These are phyloP conservation scores for Yasuhikotakia modesta DNA, from an alignment of 2,797 vertebrate genomes.

Conservation along the genomic window DNA sequence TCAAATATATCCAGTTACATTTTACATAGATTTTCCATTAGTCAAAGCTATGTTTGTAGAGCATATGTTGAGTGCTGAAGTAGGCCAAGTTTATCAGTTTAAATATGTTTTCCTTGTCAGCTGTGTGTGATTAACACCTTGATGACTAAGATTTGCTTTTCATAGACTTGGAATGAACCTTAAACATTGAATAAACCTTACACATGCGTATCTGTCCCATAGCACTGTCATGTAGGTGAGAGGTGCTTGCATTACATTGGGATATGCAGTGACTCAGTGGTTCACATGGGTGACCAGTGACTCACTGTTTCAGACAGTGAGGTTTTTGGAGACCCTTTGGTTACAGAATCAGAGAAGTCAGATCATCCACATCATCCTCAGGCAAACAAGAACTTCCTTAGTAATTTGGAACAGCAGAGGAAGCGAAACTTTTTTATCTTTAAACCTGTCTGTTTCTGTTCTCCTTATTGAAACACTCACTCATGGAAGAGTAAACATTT, in stretches of 20 bases:
- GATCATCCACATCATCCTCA: background rate
- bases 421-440: slow-evolving; percentile 13
- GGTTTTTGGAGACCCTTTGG: background rate
- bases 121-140: background rate
- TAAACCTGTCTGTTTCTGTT: background rate
- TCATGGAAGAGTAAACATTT: background rate
- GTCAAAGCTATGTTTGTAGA: background rate
- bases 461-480: background rate
- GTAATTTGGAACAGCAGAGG: background rate
- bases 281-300: background rate
- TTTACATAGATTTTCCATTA: background rate
- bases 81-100: background rate
- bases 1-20: background rate
- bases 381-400: background rate
- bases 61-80: background rate
- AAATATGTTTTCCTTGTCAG: slow-evolving; percentile 17
- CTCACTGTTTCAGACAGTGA: background rate
- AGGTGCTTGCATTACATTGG: slow-evolving; percentile 7
- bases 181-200: background rate
- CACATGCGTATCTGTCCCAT: background rate
- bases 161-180: background rate
- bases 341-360: background rate
- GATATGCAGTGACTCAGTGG: slow-evolving; percentile 1
- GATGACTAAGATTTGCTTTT: slow-evolving; percentile 8
- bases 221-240: background rate